Conservation (phyloP, 2,888 invertebrate species). For the Leptinotarsa tumamoca region DNA sequence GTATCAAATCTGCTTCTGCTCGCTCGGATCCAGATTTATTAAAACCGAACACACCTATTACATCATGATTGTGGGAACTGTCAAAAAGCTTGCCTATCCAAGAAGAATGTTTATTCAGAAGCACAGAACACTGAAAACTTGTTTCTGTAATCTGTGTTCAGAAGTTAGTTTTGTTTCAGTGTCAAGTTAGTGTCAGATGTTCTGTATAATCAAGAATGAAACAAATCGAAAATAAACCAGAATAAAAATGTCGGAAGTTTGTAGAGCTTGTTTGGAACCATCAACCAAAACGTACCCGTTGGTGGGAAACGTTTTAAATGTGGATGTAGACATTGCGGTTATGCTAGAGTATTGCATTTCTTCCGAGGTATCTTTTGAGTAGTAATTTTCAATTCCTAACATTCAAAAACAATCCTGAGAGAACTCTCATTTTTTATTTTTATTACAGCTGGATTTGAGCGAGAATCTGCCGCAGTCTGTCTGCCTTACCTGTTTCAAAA, state of each 20-base stretch:
- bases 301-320: slow-evolving; percentile 34
- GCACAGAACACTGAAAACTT: no score
- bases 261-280: slow-evolving; percentile 39
- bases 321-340: slow-evolving; percentile 35
- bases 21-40: no score
- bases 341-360: slow-evolving; percentile 42
- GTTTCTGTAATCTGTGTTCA: no score
- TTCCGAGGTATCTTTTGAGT: slow-evolving; percentile 29
- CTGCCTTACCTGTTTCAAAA: slow-evolving; percentile 45
- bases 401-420: background rate
- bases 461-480: slow-evolving; percentile 39
- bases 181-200: no score
- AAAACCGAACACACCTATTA: no score
- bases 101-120: no score
- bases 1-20: no score
- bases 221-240: background rate
- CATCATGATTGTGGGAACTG: no score
- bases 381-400: background rate
- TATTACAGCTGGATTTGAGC: slow-evolving; percentile 36
- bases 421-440: background rate
- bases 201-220: no score
- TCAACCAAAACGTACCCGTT: slow-evolving; percentile 35
- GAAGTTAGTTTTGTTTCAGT: no score
- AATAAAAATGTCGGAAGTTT: slow-evolving; percentile 8
- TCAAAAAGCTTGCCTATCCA: no score